These are phyloP conservation scores for Spinus pinus DNA, from an alignment of 2,797 vertebrate genomes.

Conservation along the genomic window DNA sequence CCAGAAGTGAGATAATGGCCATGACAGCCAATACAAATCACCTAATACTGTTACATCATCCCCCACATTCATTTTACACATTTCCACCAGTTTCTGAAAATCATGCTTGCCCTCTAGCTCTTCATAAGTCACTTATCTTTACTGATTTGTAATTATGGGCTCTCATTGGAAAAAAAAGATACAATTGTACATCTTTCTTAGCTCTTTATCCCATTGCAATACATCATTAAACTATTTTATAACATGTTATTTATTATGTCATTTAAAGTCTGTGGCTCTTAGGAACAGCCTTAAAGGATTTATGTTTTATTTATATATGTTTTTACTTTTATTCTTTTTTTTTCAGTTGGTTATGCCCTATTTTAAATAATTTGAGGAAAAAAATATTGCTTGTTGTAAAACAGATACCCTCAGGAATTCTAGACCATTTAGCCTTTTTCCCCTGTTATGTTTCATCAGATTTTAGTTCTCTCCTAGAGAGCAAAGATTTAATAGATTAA, in stretches of 20 bases:
- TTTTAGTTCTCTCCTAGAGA: slow-evolving; percentile 56
- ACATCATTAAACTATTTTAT: slow-evolving; percentile 55
- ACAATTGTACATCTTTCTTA: slow-evolving; percentile 41
- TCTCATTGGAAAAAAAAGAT: not conserved
- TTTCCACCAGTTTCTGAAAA: slow-evolving; percentile 7
- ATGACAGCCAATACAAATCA: not conserved
- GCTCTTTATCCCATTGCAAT: slow-evolving; percentile 31
- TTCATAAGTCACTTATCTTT: slow-evolving; percentile 15
- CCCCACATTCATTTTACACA: not conserved
- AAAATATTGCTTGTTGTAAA: slow-evolving; percentile 43
- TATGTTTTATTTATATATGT: slow-evolving; percentile 34
- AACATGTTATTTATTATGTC: slow-evolving; percentile 40
- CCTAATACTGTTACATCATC: not conserved
- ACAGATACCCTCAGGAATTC: slow-evolving; percentile 52
- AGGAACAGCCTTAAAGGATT: slow-evolving; percentile 30
- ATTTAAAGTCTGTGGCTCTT: slow-evolving; percentile 22
- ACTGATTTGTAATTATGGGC: slow-evolving; percentile 22
- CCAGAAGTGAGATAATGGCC: slow-evolving; percentile 1
- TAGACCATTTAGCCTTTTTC: slow-evolving; percentile 28
- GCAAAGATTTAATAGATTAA: slow-evolving; percentile 63
- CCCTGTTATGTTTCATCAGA: slow-evolving; percentile 37
- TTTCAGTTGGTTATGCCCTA: not conserved
- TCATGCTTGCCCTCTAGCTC: not conserved
- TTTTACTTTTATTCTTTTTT: slow-evolving; percentile 32
- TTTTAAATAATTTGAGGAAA: slow-evolving; percentile 58